Evolutionary conservation across 2,797 vertebrate species (phyloP), one percentile per base, ranked within the genome.

Genomic region (Onychomys torridus): DNA sequence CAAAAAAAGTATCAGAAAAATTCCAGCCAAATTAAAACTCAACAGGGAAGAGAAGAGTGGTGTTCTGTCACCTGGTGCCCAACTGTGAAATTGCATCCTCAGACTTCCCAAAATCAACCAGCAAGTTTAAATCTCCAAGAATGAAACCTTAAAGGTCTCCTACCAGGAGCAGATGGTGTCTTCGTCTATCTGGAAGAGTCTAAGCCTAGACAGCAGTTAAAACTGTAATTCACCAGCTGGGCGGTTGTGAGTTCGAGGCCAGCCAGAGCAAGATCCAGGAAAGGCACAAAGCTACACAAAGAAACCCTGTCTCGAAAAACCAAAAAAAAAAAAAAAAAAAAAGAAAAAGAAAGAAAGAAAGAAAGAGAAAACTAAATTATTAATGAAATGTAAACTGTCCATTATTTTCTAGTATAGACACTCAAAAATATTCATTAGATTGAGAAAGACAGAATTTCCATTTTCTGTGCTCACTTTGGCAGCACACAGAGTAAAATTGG

Each of bases 121-220:
- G 61, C 6, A 32, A 40, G 37, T 52, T 34, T 29, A 84, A 8
- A 59, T 55, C 32, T 83, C 71, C 57, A 76, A 29, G 86, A 32
- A 25, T 1, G 21, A 75, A 85, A 27, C 32, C 23, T 25, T 37
- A 43, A 79, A 59, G 7, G 34, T 25, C 6, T n/a, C 86, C 87
- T 77, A 27, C 59, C 78, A 61, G 23, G 43, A 59, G 73, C 69
- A 40, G 6, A 77, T 63, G 21, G 17, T 67, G 61, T 67, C 63
- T 49, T 85, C 16, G 71, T 86, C 59, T 32, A 69, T 73, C 7
- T 57, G 34, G 75, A 77, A 94, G 92, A 52, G 12, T 73, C 78
- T 71, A 76, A 81, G 34, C 73, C 29, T 40, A 90, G n/a, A 93
- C 76, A 91, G 85, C 5, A 88, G 40, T 83, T 86, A 91, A 91